Conservation (phyloP, 2,888 invertebrate genomes). For the Idaea biselata region DNA sequence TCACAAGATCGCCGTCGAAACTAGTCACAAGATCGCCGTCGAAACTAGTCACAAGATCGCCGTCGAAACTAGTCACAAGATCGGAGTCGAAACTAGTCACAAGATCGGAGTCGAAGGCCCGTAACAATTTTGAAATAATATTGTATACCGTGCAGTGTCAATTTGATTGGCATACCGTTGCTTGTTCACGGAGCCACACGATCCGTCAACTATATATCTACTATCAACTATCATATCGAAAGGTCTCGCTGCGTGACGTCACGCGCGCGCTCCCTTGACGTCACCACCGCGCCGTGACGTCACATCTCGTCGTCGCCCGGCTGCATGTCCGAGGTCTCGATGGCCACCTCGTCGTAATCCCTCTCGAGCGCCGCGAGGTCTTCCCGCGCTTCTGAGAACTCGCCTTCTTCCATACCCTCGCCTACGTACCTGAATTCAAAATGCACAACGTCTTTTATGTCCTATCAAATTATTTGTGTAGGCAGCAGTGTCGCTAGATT, state of each 20-base stretch:
- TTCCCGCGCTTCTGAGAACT: slow-evolving; percentile 90
- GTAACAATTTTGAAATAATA: background rate
- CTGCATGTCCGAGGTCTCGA: slow-evolving; percentile 78
- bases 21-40: background rate
- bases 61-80: background rate
- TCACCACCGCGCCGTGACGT: slow-evolving; percentile 27
- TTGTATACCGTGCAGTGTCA: background rate
- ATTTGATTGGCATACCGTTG: background rate
- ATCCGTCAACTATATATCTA: background rate
- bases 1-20: background rate
- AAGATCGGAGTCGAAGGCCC: too few species aligned
- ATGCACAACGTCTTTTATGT: background rate
- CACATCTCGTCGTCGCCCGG: slow-evolving; percentile 67
- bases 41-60: background rate
- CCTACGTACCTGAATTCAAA: slow-evolving; percentile 84
- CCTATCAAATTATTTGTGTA: too few species aligned
- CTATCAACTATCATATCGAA: background rate
- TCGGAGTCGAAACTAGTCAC: background rate
- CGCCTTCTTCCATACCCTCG: slow-evolving; percentile 92
- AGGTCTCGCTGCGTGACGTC: slow-evolving; percentile 4
- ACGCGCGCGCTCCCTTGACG: slow-evolving; percentile 5
- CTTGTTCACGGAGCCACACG: slow-evolving; percentile 1
- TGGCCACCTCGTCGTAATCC: slow-evolving; percentile 88
- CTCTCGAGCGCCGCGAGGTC: slow-evolving; percentile 87
- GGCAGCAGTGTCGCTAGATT: too few species aligned